phyloP scores from a whole-genome alignment of 2,797 vertebrate genomes.

The Craterocephalus amniculus region DNA sequence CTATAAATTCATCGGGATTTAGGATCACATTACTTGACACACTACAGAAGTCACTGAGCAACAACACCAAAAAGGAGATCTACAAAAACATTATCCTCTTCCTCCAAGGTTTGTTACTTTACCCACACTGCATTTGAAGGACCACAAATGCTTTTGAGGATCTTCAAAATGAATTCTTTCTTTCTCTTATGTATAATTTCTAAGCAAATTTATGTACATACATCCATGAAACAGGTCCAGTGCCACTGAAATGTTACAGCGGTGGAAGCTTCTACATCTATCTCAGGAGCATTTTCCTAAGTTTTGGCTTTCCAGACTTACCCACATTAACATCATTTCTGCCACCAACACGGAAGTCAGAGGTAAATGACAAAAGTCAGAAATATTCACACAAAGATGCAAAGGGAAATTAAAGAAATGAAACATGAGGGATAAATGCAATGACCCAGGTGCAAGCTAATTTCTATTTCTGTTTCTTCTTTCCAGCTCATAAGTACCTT shows the following conservation, averaged over 20 bases:
- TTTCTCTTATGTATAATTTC: background rate
- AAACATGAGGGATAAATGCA: background rate
- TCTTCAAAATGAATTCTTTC: too few species aligned
- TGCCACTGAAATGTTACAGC: conserved; percentile 61
- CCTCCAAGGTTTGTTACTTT: conserved; percentile 54
- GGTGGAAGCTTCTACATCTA: conserved; percentile 68
- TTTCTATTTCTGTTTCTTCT: background rate
- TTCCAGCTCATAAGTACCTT: conserved; percentile 70
- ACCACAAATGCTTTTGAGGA: background rate
- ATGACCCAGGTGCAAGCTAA: background rate
- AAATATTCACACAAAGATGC: background rate
- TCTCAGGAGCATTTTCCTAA: conserved; percentile 61
- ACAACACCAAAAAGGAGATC: conserved; percentile 58
- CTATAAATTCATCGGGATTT: conserved; percentile 17
- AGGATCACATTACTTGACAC: conserved; percentile 62
- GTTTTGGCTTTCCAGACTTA: conserved; percentile 70
- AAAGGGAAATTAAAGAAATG: background rate
- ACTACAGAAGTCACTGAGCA: conserved; percentile 47
- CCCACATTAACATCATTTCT: conserved; percentile 60
- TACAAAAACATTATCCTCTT: conserved; percentile 46
- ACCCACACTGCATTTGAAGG: background rate
- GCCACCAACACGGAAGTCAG: conserved; percentile 47
- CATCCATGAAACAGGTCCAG: conserved; percentile 47
- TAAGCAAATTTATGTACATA: background rate
- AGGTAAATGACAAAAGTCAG: conserved; percentile 41